phyloP scores from a whole-genome alignment of 2,113 vertebrate species.

The Centropus bengalensis region DNA sequence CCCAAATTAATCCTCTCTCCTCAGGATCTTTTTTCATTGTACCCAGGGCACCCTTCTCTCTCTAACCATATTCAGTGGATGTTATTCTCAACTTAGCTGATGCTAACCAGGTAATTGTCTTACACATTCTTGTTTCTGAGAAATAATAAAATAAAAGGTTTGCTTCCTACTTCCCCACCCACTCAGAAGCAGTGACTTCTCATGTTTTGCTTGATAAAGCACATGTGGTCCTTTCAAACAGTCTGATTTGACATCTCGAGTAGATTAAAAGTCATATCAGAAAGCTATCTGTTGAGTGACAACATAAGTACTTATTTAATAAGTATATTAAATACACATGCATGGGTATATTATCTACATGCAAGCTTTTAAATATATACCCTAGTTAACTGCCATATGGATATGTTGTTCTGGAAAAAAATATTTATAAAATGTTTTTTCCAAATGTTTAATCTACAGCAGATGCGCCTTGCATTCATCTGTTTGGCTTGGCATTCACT shows the following conservation, averaged over 20 bases:
- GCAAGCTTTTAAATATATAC: conserved; percentile 69
- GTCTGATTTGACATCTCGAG: neutral
- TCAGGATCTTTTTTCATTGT: neutral
- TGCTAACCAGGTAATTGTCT: conserved; percentile 48
- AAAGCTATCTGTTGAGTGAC: conserved; percentile 49
- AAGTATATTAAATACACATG: conserved; percentile 46
- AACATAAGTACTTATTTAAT: conserved; percentile 48
- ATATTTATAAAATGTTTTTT: conserved; percentile 86
- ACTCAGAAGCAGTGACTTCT: conserved; percentile 54
- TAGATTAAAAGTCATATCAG: conserved; percentile 31
- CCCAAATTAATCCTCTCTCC: neutral
- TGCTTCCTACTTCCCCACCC: conserved; percentile 50
- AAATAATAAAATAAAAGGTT: conserved; percentile 51
- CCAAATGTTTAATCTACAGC: conserved; percentile 85
- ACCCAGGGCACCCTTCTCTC: neutral
- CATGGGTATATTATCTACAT: conserved; percentile 55
- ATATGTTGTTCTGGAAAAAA: conserved; percentile 79
- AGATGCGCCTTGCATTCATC: conserved; percentile 80
- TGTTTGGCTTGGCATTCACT: conserved; percentile 80
- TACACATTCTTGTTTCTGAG: conserved; percentile 23
- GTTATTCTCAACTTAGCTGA: conserved; percentile 22
- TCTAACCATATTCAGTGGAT: neutral
- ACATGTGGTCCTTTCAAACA: conserved; percentile 54
- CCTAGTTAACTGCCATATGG: conserved; percentile 79
- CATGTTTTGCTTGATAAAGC: conserved; percentile 43